Evolutionary conservation across 2,113 vertebrate species (phyloP), one percentile per base, ranked within the genome.

Genomic region (Eulemur macaco): DNA sequence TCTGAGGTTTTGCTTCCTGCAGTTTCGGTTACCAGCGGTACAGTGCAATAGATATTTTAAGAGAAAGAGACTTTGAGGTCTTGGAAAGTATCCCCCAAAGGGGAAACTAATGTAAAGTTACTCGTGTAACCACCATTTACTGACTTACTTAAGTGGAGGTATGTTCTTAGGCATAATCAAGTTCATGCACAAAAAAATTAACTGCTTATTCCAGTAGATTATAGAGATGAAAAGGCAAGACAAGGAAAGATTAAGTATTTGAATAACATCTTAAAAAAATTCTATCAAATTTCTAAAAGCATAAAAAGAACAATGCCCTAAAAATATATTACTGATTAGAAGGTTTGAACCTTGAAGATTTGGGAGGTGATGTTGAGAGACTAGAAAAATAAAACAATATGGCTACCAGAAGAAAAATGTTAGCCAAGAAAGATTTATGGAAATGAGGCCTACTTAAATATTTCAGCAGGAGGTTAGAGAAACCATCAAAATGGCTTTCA

Each of bases 281-380:
- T 95, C 23, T 63, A 92, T 63, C 73, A 71, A 86, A 58, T 92
- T 71, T 73, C 68, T 45, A 60, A 93, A 91, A 94, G 71, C 12
- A 15, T 85, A 91, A 94, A 54, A 77, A 52, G 56, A 90, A 92
- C 45, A 96, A 88, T 77, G 31, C 12, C 60, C 14, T 94, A 81
- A 91, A 97, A 97, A 96, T 52, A 73, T 42, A 94, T 29, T 63
- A 52, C 80, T 91, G 39, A 89, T 94, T 93, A 83, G 91, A 88
- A 97, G 74, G 54, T 20, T 83, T 74, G 42, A 91, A 50, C 50
- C 50, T 39, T 73, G 54, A 37, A 93, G 76, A 82, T 91, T n/a
- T 90, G 66, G 45, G 58, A 29, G 7, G 3, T 50, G 52, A 69
- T 54, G 21, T 42, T 45, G 71, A 58, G 84, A 81, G 34, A 71